Conservation (phyloP, 2,113 vertebrate genomes). For the Tauraco erythrolophus region DNA sequence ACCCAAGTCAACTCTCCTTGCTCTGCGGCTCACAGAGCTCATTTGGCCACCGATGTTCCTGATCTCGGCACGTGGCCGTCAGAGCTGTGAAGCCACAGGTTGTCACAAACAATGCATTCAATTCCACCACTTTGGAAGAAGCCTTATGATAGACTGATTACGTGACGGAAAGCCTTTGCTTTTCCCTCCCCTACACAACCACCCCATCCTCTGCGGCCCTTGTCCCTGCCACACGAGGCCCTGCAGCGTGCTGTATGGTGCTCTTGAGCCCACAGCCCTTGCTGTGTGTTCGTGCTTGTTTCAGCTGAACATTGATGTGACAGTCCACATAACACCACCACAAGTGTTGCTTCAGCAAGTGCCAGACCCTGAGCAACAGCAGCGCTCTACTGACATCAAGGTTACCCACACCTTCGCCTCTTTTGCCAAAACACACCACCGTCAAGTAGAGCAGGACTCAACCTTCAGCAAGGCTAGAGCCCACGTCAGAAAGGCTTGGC, state of each 20-base stretch:
- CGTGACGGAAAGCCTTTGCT: neutral
- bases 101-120: neutral
- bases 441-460: neutral
- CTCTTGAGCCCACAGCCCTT: neutral
- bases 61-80: neutral
- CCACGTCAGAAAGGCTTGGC: neutral
- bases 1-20: neutral
- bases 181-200: neutral
- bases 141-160: rapidly evolving
- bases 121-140: neutral
- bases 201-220: neutral
- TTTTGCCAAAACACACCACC: neutral
- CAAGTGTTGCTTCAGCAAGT: neutral
- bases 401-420: neutral
- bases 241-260: rapidly evolving
- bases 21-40: neutral
- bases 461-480: no score
- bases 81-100: neutral
- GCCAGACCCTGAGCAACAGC: neutral
- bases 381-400: neutral
- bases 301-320: neutral
- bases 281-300: neutral
- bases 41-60: neutral
- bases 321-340: neutral
- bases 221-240: neutral